Conservation (phyloP, 2,888 invertebrate genomes). For the Andrena minutula region DNA sequence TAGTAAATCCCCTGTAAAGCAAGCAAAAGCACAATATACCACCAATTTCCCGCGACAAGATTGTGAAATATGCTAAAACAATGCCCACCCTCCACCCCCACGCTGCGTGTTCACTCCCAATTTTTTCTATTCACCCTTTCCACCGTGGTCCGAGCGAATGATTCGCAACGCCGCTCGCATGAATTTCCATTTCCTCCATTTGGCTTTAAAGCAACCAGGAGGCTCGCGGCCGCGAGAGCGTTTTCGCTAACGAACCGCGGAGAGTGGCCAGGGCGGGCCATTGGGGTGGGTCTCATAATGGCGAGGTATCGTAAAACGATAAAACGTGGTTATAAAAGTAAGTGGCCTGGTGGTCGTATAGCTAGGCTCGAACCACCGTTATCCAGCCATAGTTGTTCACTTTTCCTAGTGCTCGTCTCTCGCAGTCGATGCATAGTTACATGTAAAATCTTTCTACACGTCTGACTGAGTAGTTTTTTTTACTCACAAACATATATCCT, state of each 20-base stretch:
- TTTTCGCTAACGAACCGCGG: conserved; percentile 31
- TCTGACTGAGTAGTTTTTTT: no score
- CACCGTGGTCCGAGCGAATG: background rate
- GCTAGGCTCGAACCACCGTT: conserved; percentile 44
- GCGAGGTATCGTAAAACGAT: conserved; percentile 66
- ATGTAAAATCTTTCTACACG: no score
- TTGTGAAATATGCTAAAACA: background rate
- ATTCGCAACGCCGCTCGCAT: conserved; percentile 39
- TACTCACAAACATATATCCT: no score
- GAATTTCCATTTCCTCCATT: conserved; percentile 20
- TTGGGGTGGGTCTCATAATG: conserved; percentile 46
- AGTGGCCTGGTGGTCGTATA: conserved; percentile 35
- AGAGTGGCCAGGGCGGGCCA: conserved; percentile 13
- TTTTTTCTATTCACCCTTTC: conserved; percentile 20
- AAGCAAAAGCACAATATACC: background rate
- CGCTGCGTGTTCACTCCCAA: conserved; percentile 13
- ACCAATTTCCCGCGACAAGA: background rate
- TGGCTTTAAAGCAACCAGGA: background rate
- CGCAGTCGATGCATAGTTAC: no score
- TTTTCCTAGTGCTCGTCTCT: no score
- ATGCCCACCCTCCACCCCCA: background rate
- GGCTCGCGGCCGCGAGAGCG: background rate
- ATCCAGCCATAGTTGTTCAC: background rate
- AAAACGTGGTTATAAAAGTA: conserved; percentile 67
- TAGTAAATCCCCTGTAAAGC: background rate